Conservation (phyloP, 2,888 invertebrate species). For the Keiferia lycopersicella region DNA sequence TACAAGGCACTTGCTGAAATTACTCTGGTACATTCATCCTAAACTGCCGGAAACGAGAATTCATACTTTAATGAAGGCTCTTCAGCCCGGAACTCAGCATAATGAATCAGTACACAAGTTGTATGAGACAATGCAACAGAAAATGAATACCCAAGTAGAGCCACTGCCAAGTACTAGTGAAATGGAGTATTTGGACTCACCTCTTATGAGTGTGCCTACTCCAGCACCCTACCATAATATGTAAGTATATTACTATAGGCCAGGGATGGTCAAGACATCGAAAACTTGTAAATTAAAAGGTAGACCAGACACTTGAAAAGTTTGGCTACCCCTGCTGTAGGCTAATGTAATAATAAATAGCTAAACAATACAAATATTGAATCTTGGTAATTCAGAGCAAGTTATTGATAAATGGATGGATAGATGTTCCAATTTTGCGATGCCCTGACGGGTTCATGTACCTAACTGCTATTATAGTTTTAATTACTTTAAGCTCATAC, state of each 20-base stretch:
- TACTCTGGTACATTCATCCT: slow-evolving; percentile 94
- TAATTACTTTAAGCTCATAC: no score
- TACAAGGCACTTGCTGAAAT: slow-evolving; percentile 92
- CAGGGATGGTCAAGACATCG: no score
- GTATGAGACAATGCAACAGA: slow-evolving; percentile 89
- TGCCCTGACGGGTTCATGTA: no score
- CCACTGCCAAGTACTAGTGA: slow-evolving; percentile 83
- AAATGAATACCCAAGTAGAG: slow-evolving; percentile 87
- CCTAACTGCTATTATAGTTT: no score
- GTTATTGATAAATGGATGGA: no score
- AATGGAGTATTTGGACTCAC: slow-evolving; percentile 90
- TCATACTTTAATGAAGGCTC: slow-evolving; percentile 89
- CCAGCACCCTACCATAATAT: slow-evolving; percentile 85
- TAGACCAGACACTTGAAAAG: no score
- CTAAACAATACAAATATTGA: neutral
- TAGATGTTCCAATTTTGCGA: no score
- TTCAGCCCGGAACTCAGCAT: slow-evolving; percentile 89
- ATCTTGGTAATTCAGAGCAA: no score
- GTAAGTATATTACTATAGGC: no score
- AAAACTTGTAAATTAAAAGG: no score
- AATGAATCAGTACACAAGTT: slow-evolving; percentile 91
- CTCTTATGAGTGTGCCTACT: slow-evolving; percentile 91
- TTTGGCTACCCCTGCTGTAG: no score
- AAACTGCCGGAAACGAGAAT: slow-evolving; percentile 90
- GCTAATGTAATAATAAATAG: no score